Percentiles rank a stretch among this genome's conserved stretches.
phyloP scores from a whole-genome alignment of 2,888 invertebrate genomes.

The Rhogogaster chlorosoma region DNA sequence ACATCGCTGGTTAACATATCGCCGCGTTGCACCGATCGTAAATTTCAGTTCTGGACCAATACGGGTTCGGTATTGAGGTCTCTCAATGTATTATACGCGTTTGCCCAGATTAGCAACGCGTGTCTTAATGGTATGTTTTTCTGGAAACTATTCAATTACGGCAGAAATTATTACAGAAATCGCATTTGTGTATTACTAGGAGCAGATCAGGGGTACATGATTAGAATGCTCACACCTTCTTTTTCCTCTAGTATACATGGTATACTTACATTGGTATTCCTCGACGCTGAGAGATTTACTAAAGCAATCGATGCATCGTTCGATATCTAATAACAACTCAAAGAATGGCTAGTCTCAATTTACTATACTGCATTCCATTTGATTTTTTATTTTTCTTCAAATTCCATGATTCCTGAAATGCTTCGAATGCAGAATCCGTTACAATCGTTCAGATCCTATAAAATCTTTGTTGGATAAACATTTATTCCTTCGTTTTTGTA shows the following conservation, averaged over 20 bases:
- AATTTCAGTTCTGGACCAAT: conserved; percentile 26
- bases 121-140: neutral
- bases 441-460: conserved; percentile 9
- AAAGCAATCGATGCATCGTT: neutral
- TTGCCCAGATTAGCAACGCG: neutral
- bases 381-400: neutral
- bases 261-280: neutral
- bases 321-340: neutral
- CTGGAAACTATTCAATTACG: conserved; percentile 5
- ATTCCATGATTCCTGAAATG: neutral
- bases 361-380: conserved; percentile 9
- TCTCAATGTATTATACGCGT: conserved; percentile 3
- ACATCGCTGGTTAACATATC: conserved; percentile 5
- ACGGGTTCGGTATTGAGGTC: neutral
- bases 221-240: conserved; percentile 1
- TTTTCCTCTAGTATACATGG: neutral
- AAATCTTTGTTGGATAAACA: conserved; percentile 24
- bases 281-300: neutral
- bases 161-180: conserved; percentile 38
- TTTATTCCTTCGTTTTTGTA: conserved; percentile 22
- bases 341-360: conserved; percentile 16
- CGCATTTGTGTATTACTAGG: neutral
- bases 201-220: conserved; percentile 23
- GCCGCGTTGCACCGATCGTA: neutral
- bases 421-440: conserved; percentile 3